Percentiles rank a stretch among this genome's conserved stretches.
phyloP scores from a whole-genome alignment of 2,113 vertebrate genomes.

The Oryzias celebensis region DNA sequence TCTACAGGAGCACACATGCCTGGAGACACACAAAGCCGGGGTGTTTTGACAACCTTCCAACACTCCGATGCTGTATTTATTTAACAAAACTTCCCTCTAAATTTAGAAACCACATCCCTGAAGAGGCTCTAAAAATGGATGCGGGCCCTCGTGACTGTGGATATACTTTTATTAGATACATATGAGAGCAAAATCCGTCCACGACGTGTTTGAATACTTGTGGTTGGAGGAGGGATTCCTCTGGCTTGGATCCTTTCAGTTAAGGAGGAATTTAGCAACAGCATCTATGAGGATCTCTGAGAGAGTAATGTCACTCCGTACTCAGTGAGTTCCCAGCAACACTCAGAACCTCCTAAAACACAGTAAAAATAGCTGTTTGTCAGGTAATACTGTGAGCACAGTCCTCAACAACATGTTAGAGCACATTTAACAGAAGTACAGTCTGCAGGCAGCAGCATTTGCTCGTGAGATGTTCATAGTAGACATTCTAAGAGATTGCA shows the following conservation, averaged over 20 bases:
- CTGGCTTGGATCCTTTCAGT: constrained; percentile 22
- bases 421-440: no score
- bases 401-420: no score
- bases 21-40: constrained; percentile 36
- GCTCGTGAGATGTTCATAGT: no score
- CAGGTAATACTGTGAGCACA: no score
- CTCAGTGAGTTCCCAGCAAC: no score
- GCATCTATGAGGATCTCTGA: neutral
- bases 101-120: constrained; percentile 51
- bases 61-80: constrained; percentile 52
- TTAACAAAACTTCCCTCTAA: constrained; percentile 63
- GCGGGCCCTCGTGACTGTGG: constrained; percentile 3
- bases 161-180: constrained; percentile 8
- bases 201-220: constrained; percentile 22
- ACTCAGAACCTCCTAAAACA: no score
- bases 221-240: constrained; percentile 18
- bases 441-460: no score
- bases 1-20: constrained; percentile 12
- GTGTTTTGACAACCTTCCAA: constrained; percentile 54
- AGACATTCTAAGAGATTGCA: no score
- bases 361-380: no score
- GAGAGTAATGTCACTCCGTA: no score
- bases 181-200: neutral
- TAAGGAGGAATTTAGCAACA: constrained; percentile 4
- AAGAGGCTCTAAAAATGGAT: constrained; percentile 60